Evolutionary conservation across 2,888 invertebrate species (phyloP), one percentile per base, ranked within the genome.

Genomic region (Diploptera punctata): DNA sequence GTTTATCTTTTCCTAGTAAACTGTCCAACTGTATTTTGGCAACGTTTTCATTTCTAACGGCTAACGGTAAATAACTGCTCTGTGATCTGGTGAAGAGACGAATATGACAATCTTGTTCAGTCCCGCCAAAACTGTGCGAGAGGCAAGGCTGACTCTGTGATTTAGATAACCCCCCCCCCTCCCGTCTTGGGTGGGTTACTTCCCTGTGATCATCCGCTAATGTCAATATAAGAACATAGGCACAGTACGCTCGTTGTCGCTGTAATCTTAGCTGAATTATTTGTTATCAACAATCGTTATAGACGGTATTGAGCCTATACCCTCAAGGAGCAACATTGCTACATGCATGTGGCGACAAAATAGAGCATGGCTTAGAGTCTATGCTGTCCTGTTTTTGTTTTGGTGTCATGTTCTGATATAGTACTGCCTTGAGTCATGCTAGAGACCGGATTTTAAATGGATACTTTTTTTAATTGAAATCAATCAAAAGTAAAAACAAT

Each of bases 221-320:
- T 68, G 72, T 33, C 49, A 72, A 68, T 61, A 68, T 72, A 72
- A 72, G 68, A 57, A 68, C 47, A n/a, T n/a, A n/a, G n/a, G n/a
- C n/a, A n/a, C n/a, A 72, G 49, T 29, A 13, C 62, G 61, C 54
- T 24, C n/a, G 24, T 26, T 13, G 26, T 43, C 24, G 26, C 65
- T 65, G n/a, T 65, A 47, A 65, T 65, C 65, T 44, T 47, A 29
- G n/a, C 65, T 65, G n/a, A 44, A 65, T 65, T 65, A 65, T 65
- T 65, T 65, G 65, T 44, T 65, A 65, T 65, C 43, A 44, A 33
- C 26, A n/a, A 44, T 44, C 65, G n/a, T 57, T 29, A n/a, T 29
- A 29, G n/a, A 26, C 29, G n/a, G n/a, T n/a, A n/a, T n/a, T 57
- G 26, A 57, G 57, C 31, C 57, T 57, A 57, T 57, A 57, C 57